These are phyloP conservation scores for Zoanthus sociatus DNA, from an alignment of 92 coral and sea anemone species.

Conservation along the genomic window DNA sequence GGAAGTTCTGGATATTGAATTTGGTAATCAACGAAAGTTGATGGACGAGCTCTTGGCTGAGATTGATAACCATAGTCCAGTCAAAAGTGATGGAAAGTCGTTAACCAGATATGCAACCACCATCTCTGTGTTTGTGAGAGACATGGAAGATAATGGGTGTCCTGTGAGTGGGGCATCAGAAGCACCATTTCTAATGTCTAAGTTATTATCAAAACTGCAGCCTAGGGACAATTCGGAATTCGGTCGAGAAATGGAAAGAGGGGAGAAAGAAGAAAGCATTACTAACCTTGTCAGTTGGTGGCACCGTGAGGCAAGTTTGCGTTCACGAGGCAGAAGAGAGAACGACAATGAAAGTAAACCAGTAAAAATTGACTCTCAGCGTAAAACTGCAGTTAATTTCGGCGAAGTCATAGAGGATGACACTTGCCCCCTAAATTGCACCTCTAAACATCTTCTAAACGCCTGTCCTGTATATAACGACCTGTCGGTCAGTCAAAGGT, in stretches of 20 bases:
- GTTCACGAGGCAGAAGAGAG: constrained; percentile 68
- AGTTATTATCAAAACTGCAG: constrained; percentile 54
- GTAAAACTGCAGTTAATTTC: constrained; percentile 35
- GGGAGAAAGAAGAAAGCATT: constrained; percentile 59
- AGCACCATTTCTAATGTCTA: constrained; percentile 63
- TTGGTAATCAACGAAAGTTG: constrained; percentile 64
- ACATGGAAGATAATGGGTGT: constrained; percentile 71
- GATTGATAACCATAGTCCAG: constrained; percentile 49
- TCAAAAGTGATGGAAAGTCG: constrained; percentile 66
- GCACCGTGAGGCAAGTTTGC: constrained; percentile 62
- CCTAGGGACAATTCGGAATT: constrained; percentile 59
- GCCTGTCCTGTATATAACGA: constrained; percentile 41
- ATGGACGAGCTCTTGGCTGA: constrained; percentile 67
- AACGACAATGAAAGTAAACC: not conserved
- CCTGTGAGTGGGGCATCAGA: constrained; percentile 51
- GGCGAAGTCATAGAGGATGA: constrained; percentile 46
- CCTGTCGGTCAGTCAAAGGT: not conserved
- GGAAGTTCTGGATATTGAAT: constrained; percentile 72
- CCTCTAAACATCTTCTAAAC: constrained; percentile 30
- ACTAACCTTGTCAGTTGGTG: constrained; percentile 61
- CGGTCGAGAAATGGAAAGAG: constrained; percentile 67
- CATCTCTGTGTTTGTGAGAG: constrained; percentile 57
- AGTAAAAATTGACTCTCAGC: not conserved
- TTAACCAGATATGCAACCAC: constrained; percentile 62
- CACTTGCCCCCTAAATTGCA: constrained; percentile 35